Conservation (phyloP, 2,888 invertebrate genomes). For the Cryptophagus acutangulus region DNA sequence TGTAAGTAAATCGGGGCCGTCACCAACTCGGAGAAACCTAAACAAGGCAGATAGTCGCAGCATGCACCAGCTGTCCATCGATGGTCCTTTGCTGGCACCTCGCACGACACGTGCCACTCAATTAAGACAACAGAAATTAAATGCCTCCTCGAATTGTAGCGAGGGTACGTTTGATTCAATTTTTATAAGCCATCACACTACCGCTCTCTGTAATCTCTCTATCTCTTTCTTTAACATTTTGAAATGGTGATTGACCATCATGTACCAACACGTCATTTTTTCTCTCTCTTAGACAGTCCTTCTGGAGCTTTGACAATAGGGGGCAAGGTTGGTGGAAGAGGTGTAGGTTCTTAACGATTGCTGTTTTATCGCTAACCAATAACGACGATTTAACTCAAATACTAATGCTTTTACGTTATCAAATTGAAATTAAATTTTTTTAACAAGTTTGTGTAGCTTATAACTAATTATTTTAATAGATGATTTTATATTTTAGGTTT, state of each 20-base stretch:
- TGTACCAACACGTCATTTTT: neutral
- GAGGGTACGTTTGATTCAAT: slow-evolving; percentile 40
- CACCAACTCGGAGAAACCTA: slow-evolving; percentile 43
- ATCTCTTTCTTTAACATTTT: neutral
- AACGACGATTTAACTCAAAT: slow-evolving; percentile 4
- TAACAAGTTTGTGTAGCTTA: slow-evolving; percentile 23
- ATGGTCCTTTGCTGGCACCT: slow-evolving; percentile 37
- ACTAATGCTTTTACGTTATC: neutral
- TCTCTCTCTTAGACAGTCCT: slow-evolving; percentile 1
- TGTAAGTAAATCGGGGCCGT: slow-evolving; percentile 48
- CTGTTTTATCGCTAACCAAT: too few species aligned
- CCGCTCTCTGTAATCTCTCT: too few species aligned
- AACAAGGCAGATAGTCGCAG: slow-evolving; percentile 47
- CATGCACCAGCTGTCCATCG: slow-evolving; percentile 44
- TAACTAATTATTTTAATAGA: slow-evolving; percentile 10
- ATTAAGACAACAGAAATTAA: slow-evolving; percentile 45
- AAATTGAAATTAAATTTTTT: neutral
- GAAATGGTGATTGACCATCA: neutral
- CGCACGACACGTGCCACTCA: slow-evolving; percentile 46
- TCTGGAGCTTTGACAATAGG: slow-evolving; percentile 2
- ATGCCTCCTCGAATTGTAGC: slow-evolving; percentile 41
- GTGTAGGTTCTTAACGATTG: neutral
- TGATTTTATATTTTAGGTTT: neutral
- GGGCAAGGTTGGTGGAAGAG: slow-evolving; percentile 5
- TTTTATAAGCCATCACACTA: too few species aligned